phyloP scores from a whole-genome alignment of 2,888 invertebrate species.

The Nysson spinosus region DNA sequence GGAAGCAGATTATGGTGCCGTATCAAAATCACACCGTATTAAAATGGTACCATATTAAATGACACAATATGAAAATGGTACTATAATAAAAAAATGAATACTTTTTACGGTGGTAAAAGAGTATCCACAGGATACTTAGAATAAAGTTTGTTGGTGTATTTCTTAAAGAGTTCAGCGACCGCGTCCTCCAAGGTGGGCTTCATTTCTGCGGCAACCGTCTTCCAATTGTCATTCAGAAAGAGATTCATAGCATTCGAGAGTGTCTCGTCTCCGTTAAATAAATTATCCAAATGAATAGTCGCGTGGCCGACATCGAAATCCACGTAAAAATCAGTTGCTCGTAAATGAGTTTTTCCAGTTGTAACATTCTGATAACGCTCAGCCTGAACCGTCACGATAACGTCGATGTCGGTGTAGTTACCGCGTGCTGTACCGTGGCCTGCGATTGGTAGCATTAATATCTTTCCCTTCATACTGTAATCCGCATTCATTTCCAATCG shows the following conservation, averaged over 20 bases:
- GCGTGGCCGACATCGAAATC: constrained; percentile 84
- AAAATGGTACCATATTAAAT: too few relatives aligned
- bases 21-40: too few relatives aligned
- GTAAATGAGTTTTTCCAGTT: constrained; percentile 77
- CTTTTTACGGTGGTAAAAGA: constrained; percentile 62
- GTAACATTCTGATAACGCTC: constrained; percentile 78
- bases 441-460: constrained; percentile 86
- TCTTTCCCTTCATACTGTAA: constrained; percentile 84
- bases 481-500: constrained; percentile 82
- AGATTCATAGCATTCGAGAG: constrained; percentile 85
- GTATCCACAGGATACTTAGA: constrained; percentile 80
- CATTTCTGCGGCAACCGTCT: constrained; percentile 83
- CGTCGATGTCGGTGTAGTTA: constrained; percentile 85
- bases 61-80: too few relatives aligned
- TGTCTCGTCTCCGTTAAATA: constrained; percentile 83
- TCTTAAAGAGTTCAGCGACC: constrained; percentile 80
- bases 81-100: neutral
- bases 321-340: constrained; percentile 82
- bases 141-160: constrained; percentile 81
- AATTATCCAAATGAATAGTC: constrained; percentile 83
- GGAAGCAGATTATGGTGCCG: too few relatives aligned
- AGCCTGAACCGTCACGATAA: constrained; percentile 81
- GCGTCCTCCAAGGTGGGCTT: constrained; percentile 84
- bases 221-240: constrained; percentile 89
- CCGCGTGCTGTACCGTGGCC: constrained; percentile 84